Evolutionary conservation across 1,140 invertebrate genomes (phyloP).

Genomic region (Drusus annulatus): DNA sequence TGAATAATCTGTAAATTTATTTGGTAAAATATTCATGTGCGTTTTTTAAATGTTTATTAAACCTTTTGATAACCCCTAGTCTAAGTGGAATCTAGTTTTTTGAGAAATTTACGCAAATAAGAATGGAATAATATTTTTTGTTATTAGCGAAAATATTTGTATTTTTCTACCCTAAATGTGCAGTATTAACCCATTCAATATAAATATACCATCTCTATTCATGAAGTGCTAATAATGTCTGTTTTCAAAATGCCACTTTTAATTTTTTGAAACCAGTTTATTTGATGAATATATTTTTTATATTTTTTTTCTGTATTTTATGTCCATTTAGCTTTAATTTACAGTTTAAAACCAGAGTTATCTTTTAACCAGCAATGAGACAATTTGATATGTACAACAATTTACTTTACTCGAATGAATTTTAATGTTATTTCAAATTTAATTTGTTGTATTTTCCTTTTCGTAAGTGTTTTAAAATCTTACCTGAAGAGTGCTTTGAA

Average conservation of each 20-base stretch:
- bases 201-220: neutral
- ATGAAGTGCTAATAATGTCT: too few relatives aligned
- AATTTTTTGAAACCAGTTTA: too few relatives aligned
- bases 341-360: constrained; percentile 11
- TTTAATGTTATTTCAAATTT: neutral
- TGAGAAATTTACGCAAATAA: constrained; percentile 34
- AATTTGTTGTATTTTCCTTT: neutral
- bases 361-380: too few relatives aligned
- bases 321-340: constrained; percentile 6
- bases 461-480: constrained; percentile 6
- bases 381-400: too few relatives aligned
- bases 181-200: constrained; percentile 17
- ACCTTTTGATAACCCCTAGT: constrained; percentile 30
- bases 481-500: constrained; percentile 47
- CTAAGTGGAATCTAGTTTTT: constrained; percentile 44
- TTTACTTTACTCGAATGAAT: too few relatives aligned
- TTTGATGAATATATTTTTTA: too few relatives aligned
- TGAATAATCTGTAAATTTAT: too few relatives aligned
- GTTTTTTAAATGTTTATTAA: constrained; percentile 1
- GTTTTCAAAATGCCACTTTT: too few relatives aligned
- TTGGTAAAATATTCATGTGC: neutral
- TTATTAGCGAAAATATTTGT: constrained; percentile 27
- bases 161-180: constrained; percentile 40
- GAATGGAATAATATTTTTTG: constrained; percentile 14
- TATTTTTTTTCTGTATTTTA: neutral